Evolutionary conservation across 2,113 vertebrate species (phyloP).

Genomic region (Tragelaphus buxtoni): DNA sequence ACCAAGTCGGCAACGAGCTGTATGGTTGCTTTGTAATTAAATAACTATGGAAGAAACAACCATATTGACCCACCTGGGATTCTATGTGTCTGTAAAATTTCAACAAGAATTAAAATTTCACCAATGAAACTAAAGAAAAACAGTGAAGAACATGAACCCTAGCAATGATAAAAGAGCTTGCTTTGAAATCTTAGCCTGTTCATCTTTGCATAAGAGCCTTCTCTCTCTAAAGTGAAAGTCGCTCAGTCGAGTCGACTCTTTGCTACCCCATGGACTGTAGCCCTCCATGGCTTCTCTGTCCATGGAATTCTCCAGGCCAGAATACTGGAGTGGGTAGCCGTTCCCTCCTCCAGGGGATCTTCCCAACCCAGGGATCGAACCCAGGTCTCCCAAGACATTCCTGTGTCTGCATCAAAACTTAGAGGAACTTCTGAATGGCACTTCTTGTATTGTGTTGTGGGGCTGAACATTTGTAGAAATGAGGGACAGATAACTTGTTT

Average conservation of each 20-base stretch:
- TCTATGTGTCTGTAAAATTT: not conserved
- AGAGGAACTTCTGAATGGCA: not conserved
- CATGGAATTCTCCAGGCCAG: not conserved
- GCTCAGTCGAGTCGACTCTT: not conserved
- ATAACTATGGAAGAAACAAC: not conserved
- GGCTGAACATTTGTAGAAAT: not conserved
- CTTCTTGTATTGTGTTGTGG: not conserved
- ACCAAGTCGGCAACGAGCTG: not conserved
- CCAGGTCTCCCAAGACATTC: not conserved
- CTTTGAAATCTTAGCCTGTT: conserved; percentile 17
- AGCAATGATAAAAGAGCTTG: not conserved
- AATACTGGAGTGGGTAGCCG: not conserved
- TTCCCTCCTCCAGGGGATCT: not conserved
- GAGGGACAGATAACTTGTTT: not conserved
- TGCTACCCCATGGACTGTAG: not conserved
- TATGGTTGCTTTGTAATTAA: not conserved
- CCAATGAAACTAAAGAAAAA: not conserved
- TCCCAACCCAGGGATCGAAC: not conserved
- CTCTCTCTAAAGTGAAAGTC: not conserved
- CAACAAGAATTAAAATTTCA: not conserved
- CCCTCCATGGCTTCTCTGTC: not conserved
- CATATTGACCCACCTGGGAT: not conserved
- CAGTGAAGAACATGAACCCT: not conserved
- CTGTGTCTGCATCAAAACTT: not conserved
- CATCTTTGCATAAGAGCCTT: not conserved